Evolutionary conservation across 2,113 vertebrate genomes (phyloP), one percentile per base, ranked within the genome.

Genomic region (Albula goreensis): DNA sequence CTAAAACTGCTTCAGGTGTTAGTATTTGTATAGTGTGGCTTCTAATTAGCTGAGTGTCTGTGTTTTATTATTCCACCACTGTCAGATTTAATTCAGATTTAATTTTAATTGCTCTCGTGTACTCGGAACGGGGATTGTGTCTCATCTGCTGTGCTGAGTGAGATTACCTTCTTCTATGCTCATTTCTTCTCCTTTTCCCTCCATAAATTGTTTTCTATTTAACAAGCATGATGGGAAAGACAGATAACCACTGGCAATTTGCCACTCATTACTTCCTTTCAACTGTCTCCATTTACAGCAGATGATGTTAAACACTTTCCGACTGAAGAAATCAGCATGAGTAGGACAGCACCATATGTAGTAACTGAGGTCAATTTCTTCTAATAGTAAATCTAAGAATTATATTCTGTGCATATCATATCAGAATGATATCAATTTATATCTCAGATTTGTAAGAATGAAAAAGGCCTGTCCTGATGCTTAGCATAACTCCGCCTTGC

Each of bases 221-320:
- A 83, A 22, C 82, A 83, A 66, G 11, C 50, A 19, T 83, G 82
- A 83, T 70, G 56, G 63, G 15, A 70, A n/a, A 49, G 25, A 57
- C 57, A 50, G 52, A 56, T 83, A 83, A 56, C 56, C 51, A 83
- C 60, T 53, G 41, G 81, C 81, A 57, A 83, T 83, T 83, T 83
- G 48, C 81, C 41, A 41, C 17, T 60, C 53, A 83, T 57, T 57
- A 60, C 31, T 51, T 53, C 80, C 50, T 50, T 51, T 17, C 11
- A 53, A 53, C 8, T 50, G 9, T 22, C 50, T 52, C 80, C 50
- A 25, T 51, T 52, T 17, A 79, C 6, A 4, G 13, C 78, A 79
- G 5, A 79, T 41, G 19, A n/a, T 52, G 78, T 74, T 2, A 74
- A n/a, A 74, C 80, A n/a, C 15, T 41, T n/a, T 60, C 53, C 60